Evolutionary conservation across 2,888 invertebrate species (phyloP).

Genomic region (Anagyrus pseudococci): DNA sequence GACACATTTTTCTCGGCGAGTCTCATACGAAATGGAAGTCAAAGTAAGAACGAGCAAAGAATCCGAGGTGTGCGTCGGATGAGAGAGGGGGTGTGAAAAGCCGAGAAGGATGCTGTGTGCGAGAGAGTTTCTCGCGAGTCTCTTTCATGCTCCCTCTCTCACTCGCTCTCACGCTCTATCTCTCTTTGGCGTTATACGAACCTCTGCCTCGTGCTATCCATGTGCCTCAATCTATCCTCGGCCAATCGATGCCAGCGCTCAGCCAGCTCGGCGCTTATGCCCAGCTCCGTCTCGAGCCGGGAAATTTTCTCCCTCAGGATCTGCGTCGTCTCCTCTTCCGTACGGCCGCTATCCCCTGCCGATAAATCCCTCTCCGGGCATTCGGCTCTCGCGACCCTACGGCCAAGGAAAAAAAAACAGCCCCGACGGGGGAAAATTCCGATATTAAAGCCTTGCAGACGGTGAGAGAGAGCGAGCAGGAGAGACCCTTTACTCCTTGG

Average conservation of each 20-base stretch:
- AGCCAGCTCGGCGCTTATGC: constrained; percentile 64
- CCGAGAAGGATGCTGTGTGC: too few species aligned
- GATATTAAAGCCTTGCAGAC: not conserved
- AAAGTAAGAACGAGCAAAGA: too few species aligned
- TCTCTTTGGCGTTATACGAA: too few species aligned
- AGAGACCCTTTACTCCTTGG: not conserved
- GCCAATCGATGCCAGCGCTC: constrained; percentile 74
- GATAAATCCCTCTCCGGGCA: constrained; percentile 30
- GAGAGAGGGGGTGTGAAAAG: too few species aligned
- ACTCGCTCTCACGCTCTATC: too few species aligned
- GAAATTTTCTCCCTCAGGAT: constrained; percentile 64
- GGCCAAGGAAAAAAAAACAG: not conserved
- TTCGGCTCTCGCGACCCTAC: constrained; percentile 16
- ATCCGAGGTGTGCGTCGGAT: too few species aligned
- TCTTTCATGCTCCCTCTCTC: too few species aligned
- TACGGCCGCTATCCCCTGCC: constrained; percentile 20
- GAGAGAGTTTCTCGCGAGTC: too few species aligned
- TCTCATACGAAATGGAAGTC: too few species aligned
- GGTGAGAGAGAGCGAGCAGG: not conserved
- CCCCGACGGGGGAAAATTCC: not conserved
- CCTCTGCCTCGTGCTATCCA: constrained; percentile 68
- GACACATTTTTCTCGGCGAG: too few species aligned
- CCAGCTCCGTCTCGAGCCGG: constrained; percentile 65
- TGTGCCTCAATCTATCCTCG: constrained; percentile 70
- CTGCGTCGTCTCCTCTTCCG: constrained; percentile 59